These are phyloP conservation scores for Daphoenositta chrysoptera DNA, from an alignment of 2,113 vertebrate species.

Conservation along the genomic window DNA sequence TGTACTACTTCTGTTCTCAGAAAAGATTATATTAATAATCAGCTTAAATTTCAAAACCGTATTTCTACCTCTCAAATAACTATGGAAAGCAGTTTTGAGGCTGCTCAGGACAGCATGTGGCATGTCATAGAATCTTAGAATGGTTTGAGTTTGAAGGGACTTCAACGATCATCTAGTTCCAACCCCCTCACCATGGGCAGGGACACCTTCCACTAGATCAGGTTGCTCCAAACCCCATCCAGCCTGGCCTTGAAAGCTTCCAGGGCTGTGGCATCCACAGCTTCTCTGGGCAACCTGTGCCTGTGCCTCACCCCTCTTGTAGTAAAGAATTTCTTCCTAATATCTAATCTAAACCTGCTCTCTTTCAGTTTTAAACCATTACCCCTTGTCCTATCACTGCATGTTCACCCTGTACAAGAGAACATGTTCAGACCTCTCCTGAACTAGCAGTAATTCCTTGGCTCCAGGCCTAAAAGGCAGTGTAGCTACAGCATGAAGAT, in stretches of 20 bases:
- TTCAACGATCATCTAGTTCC: not conserved
- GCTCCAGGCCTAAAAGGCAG: not conserved
- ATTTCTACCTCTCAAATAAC: not conserved
- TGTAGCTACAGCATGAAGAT: not conserved
- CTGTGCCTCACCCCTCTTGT: not conserved
- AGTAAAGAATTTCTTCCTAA: not conserved
- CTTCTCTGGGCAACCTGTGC: not conserved
- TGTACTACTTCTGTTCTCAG: not conserved
- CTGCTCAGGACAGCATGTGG: not conserved
- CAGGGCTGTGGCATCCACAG: not conserved
- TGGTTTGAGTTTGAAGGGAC: not conserved
- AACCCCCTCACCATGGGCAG: not conserved
- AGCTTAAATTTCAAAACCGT: not conserved
- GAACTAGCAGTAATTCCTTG: not conserved
- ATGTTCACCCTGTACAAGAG: not conserved
- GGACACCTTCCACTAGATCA: not conserved
- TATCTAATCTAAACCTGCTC: not conserved
- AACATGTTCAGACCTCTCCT: not conserved
- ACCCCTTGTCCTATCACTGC: not conserved
- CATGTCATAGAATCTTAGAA: not conserved
- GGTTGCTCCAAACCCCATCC: not conserved
- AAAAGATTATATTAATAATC: not conserved
- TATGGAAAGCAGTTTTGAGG: not conserved
- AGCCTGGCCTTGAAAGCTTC: not conserved
- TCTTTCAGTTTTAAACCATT: not conserved